Evolutionary conservation across 2,797 vertebrate species (phyloP), one percentile per base, ranked within the genome.

Genomic region (Girardinus metallicus): DNA sequence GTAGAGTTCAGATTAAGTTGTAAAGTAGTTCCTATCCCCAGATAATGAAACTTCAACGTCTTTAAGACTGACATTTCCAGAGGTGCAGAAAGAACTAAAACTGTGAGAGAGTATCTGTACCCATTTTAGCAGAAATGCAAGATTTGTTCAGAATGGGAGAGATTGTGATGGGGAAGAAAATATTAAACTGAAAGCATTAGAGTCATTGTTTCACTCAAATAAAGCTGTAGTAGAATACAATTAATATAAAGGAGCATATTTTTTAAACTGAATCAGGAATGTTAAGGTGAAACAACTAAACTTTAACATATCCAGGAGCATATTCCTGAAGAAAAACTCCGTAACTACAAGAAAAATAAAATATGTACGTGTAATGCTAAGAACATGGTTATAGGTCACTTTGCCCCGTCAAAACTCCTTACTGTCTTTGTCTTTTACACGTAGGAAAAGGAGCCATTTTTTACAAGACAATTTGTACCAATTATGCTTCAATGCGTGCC

Each of bases 31-130:
- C 76, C 71, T 82, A 74, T 81, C 80, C 83, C 79, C 43, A 74
- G 76, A 85, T 86, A 91, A 90, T 88, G 79, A 92, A 82, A 75
- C 73, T 46, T 85, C 51, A 77, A 77, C 77, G 74, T 82, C 29
- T 80, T 75, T 5, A 76, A 46, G 80, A 36, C 39, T 72, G 81
- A 79, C 78, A 75, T 66, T 85, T 80, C 21, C 41, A 29, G 18
- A 85, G 73, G 29, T 75, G 78, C 1, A 43, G 12, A 75, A 68
- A 41, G 2, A n/a, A 10, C 10, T 68, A 39, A 23, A 26, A 13
- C 64, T 68, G 18, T 39, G 36, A 41, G 16, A 66, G 31, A 44
- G 39, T 76, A 79, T 34, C 74, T 34, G 49, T 15, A 1, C 49
- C 39, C 60, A 6, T 74, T 83, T 75, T 39, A 88, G 66, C 6